A percentile compares a stretch with the other conserved stretches of the same genome.
Conservation (phyloP, 1,140 invertebrate species). For the Venustaconcha ellipsiformis region DNA sequence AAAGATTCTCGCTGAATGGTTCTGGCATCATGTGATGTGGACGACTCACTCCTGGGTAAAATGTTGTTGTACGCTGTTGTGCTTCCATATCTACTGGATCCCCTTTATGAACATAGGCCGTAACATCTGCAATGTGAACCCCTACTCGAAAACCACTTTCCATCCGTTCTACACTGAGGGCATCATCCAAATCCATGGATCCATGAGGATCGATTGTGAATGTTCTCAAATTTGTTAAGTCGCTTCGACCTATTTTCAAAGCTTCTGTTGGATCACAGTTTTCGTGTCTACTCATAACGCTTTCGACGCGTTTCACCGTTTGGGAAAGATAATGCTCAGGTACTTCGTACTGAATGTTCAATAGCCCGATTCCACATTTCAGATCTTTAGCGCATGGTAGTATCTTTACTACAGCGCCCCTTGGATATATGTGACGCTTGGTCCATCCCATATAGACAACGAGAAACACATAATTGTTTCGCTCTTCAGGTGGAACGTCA, state of each 20-base stretch:
- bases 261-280: not conserved
- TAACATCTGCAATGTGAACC: slow-evolving; percentile 64
- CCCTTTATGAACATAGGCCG: slow-evolving; percentile 42
- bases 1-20: slow-evolving; percentile 61
- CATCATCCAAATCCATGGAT: slow-evolving; percentile 99
- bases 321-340: slow-evolving; percentile 12
- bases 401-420: slow-evolving; percentile 20
- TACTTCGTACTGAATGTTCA: slow-evolving; percentile 25
- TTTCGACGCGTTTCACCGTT: slow-evolving; percentile 12
- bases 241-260: not conserved
- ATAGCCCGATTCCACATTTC: slow-evolving; percentile 5
- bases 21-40: slow-evolving; percentile 65
- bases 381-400: slow-evolving; percentile 11
- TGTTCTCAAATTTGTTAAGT: slow-evolving; percentile 6
- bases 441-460: slow-evolving; percentile 22
- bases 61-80: slow-evolving; percentile 44
- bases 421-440: slow-evolving; percentile 22
- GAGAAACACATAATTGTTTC: slow-evolving; percentile 16
- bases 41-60: slow-evolving; percentile 43
- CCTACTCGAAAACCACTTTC: slow-evolving; percentile 37
- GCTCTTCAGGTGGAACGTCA: slow-evolving; percentile 14
- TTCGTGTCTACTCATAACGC: not conserved
- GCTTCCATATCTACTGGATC: slow-evolving; percentile 54
- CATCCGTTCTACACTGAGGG: slow-evolving; percentile 77
- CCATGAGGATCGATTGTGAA: slow-evolving; percentile 97